Base-by-base conservation (phyloP, 2,113 vertebrate species). In the Cavia aperea region DNA sequence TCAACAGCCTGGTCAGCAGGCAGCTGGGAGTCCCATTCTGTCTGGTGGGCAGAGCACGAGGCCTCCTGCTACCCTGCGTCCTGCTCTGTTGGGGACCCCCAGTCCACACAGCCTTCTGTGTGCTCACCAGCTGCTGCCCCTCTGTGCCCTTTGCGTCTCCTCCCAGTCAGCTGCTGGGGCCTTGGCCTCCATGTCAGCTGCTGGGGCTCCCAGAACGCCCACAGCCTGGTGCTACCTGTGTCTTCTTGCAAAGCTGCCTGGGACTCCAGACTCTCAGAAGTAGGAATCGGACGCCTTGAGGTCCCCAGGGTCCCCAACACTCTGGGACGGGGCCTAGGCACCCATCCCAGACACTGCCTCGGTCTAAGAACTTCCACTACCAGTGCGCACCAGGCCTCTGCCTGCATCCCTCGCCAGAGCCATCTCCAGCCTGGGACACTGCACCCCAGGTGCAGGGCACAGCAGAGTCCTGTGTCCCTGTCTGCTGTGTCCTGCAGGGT, bases 41-140 rank as follows among this genome's bases (percentile, higher is more conserved):
- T 43, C 70, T 24, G 12, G 66, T 21, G 63, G 39, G 46, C 31
- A 65, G 66, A 88, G 72, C 4, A 26, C 49, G 73, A n/a, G 46
- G n/a, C 77, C 77, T 79, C 77, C 63, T 29, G 26, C 46, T 58
- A 68, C 54, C 75, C 51, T 24, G 43, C 56, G 39, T n/a, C 91
- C 29, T 2, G 0, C 66, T 24, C 54, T 43, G 11, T 3, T 4
- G 4, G 77, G 31, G 46, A 26, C 54, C 13, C 14, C 1, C 0
- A 7, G 1, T 54, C 43, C 13, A 4, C 21, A 7, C 31, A 58
- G 5, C 4, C 5, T 49, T 73, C 86, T 94, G 66, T 75, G 79
- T n/a, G 58, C 12, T 58, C 21, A 58, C n/a, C 73, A 63, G 43
- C 87, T 46, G 33, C 21, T n/a, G 58, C 33, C 60, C 81, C 78